Evolutionary conservation across 2,113 vertebrate species (phyloP).

Genomic region (Nanorana parkeri): DNA sequence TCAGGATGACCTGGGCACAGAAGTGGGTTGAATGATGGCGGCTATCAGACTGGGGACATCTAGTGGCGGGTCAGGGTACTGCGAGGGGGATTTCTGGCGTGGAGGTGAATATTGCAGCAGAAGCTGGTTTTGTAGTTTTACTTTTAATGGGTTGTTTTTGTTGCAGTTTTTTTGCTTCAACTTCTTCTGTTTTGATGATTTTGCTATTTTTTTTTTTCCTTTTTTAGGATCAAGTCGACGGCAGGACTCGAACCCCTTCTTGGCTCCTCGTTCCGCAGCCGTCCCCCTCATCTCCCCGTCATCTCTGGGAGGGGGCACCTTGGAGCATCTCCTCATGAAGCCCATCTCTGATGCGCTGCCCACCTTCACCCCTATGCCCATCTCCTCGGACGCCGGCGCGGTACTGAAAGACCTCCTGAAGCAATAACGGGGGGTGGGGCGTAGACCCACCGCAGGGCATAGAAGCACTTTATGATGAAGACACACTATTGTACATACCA

Average conservation of each 20-base stretch:
- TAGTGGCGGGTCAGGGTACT: too few species aligned
- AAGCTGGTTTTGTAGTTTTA: too few species aligned
- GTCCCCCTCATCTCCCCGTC: constrained; percentile 82
- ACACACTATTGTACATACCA: constrained; percentile 68
- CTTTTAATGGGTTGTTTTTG: too few species aligned
- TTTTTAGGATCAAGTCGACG: constrained; percentile 72
- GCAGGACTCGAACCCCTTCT: constrained; percentile 83
- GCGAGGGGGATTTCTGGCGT: too few species aligned
- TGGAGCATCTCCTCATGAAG: constrained; percentile 93
- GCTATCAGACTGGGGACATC: too few species aligned
- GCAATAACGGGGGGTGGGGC: constrained; percentile 70
- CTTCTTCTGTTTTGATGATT: not conserved
- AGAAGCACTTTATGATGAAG: constrained; percentile 73
- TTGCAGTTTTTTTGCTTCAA: too few species aligned
- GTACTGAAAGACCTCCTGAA: constrained; percentile 93
- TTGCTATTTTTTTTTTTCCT: not conserved
- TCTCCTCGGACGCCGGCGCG: constrained; percentile 86
- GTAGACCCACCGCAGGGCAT: constrained; percentile 4
- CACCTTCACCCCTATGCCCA: constrained; percentile 92
- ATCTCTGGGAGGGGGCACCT: constrained; percentile 63
- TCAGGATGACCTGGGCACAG: too few species aligned
- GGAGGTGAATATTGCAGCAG: too few species aligned
- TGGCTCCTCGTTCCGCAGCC: constrained; percentile 92
- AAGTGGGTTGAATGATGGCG: too few species aligned
- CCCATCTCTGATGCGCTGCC: constrained; percentile 89